Evolutionary conservation across 2,113 vertebrate species (phyloP).

Genomic region (Pimephales promelas): DNA sequence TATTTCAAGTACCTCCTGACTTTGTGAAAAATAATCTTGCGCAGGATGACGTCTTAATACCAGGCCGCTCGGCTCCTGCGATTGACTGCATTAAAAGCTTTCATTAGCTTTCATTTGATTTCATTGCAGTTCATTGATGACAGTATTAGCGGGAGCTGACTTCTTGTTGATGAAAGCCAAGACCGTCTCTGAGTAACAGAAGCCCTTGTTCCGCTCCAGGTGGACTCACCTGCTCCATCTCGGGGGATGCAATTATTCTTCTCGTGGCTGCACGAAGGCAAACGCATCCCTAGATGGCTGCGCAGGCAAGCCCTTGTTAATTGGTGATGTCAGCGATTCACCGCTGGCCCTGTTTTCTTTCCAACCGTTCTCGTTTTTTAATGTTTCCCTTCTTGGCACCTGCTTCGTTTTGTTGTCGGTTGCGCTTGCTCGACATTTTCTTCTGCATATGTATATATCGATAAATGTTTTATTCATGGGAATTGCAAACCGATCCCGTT

Average conservation of each 20-base stretch:
- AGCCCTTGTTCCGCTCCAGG: constrained; percentile 63
- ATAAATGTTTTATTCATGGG: constrained; percentile 77
- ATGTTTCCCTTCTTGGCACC: constrained; percentile 46
- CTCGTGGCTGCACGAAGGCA: constrained; percentile 66
- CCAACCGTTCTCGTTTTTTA: constrained; percentile 1
- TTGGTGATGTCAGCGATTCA: constrained; percentile 72
- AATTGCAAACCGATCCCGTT: constrained; percentile 65
- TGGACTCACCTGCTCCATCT: constrained; percentile 72
- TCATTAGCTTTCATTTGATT: constrained; percentile 74
- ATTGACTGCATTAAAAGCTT: constrained; percentile 64
- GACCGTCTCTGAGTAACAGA: constrained; percentile 65
- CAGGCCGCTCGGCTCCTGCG: constrained; percentile 26
- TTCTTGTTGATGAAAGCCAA: constrained; percentile 64
- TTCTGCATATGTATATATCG: constrained; percentile 73
- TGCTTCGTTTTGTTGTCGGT: constrained; percentile 65
- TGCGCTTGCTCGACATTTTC: constrained; percentile 70
- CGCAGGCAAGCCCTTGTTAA: constrained; percentile 70
- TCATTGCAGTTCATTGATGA: constrained; percentile 66
- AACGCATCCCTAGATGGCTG: constrained; percentile 65
- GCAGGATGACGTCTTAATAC: constrained; percentile 53
- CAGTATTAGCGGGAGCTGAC: constrained; percentile 67
- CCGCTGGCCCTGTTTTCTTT: constrained; percentile 46
- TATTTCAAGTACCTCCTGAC: constrained; percentile 47
- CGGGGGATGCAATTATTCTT: constrained; percentile 81
- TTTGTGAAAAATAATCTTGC: constrained; percentile 45